Evolutionary conservation across 2,888 invertebrate species (phyloP).

Genomic region (Mycalesis mineus): DNA sequence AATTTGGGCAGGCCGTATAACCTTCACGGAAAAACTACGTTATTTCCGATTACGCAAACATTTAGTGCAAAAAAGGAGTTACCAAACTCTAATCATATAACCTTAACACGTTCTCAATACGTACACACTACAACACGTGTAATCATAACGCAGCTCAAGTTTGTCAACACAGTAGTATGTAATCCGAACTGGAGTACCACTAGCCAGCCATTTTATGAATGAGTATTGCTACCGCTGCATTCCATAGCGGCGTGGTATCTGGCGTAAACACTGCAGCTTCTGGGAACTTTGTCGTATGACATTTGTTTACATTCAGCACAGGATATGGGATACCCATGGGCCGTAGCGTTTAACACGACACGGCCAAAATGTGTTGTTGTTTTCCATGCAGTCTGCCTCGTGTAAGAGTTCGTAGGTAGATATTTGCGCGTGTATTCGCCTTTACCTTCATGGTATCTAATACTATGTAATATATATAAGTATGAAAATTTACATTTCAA

Average conservation of each 20-base stretch:
- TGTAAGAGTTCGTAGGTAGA: background rate
- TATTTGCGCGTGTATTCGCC: too few species aligned
- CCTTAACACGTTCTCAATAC: too few species aligned
- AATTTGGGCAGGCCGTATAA: too few species aligned
- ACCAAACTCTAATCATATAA: too few species aligned
- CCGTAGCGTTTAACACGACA: constrained; percentile 17
- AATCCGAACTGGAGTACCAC: constrained; percentile 38
- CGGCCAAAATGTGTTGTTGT: background rate
- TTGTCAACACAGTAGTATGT: constrained; percentile 42
- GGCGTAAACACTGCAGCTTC: constrained; percentile 24
- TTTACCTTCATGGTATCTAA: too few species aligned
- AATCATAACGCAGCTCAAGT: constrained; percentile 26
- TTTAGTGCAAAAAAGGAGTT: too few species aligned
- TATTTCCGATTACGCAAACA: too few species aligned
- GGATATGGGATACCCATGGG: constrained; percentile 39
- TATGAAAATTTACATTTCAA: too few species aligned
- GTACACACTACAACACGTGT: constrained; percentile 24
- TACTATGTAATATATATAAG: too few species aligned
- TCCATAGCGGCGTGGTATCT: constrained; percentile 15
- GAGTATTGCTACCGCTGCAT: constrained; percentile 43
- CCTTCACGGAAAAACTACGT: too few species aligned
- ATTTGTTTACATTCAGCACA: constrained; percentile 44
- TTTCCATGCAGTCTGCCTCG: background rate
- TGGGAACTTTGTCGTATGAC: constrained; percentile 25
- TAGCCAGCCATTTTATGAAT: constrained; percentile 54